These are phyloP conservation scores for Callimorpha dominula DNA, from an alignment of 2,888 invertebrate species.

Conservation along the genomic window DNA sequence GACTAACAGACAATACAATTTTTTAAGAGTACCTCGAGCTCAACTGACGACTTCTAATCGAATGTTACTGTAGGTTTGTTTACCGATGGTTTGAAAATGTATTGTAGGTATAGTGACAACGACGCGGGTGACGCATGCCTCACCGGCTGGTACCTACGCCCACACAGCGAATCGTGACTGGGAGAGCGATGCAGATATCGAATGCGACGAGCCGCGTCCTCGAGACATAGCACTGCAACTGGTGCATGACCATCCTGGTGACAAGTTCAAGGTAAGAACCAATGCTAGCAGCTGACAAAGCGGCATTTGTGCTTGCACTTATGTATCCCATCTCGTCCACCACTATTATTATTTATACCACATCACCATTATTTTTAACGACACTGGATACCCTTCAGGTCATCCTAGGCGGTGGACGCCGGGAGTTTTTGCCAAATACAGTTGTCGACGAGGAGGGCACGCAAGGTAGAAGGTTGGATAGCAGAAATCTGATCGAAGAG, in stretches of 20 bases:
- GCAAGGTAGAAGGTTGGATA: constrained; percentile 84
- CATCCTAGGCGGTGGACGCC: constrained; percentile 91
- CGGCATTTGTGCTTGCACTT: too few relatives aligned
- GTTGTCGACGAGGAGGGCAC: constrained; percentile 83
- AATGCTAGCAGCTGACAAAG: background rate
- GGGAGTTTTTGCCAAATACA: constrained; percentile 87
- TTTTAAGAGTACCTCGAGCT: background rate
- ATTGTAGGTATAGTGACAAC: constrained; percentile 90
- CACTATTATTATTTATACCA: background rate
- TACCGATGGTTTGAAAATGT: background rate
- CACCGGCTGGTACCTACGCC: constrained; percentile 90
- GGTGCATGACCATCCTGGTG: constrained; percentile 88
- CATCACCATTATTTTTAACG: background rate
- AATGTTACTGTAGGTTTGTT: background rate
- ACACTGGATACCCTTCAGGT: constrained; percentile 72
- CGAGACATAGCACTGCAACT: constrained; percentile 91
- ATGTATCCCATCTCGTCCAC: background rate
- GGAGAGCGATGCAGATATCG: constrained; percentile 89
- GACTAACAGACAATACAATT: background rate
- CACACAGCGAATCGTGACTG: constrained; percentile 90
- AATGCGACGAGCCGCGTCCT: constrained; percentile 67
- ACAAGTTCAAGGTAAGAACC: constrained; percentile 87
- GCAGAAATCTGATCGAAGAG: constrained; percentile 88
- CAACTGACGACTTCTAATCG: background rate
- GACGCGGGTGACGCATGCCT: constrained; percentile 92